Evolutionary conservation across 2,797 vertebrate genomes (phyloP).

Genomic region (Lepilemur septentrionalis): DNA sequence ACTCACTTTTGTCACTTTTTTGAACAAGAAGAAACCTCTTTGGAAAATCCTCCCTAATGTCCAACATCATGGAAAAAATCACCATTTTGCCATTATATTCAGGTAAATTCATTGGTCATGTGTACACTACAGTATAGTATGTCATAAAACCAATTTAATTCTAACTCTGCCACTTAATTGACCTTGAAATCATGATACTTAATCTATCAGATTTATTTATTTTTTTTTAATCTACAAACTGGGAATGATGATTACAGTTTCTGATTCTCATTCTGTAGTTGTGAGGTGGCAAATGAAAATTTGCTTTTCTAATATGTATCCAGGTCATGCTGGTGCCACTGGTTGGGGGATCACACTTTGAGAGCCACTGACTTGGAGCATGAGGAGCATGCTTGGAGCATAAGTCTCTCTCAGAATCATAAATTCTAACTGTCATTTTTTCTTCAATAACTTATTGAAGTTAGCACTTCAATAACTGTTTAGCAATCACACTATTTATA

Average conservation of each 20-base stretch:
- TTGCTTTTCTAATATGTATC: not conserved
- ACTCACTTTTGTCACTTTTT: not conserved
- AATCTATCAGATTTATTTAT: not conserved
- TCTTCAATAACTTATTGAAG: not conserved
- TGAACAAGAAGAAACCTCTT: not conserved
- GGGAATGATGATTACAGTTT: not conserved
- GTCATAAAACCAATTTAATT: not conserved
- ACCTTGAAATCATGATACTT: not conserved
- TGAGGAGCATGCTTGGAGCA: not conserved
- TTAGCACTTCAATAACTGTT: not conserved
- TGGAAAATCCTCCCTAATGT: not conserved
- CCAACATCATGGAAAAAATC: not conserved
- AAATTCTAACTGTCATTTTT: not conserved
- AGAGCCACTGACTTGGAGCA: not conserved
- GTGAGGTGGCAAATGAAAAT: not conserved
- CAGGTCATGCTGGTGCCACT: not conserved
- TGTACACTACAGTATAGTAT: not conserved
- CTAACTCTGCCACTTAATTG: not conserved
- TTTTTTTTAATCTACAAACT: not conserved
- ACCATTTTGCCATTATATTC: not conserved
- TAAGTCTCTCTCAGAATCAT: not conserved
- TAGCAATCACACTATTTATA: not conserved
- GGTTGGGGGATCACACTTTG: not conserved
- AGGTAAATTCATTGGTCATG: not conserved
- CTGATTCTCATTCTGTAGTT: not conserved